Evolutionary conservation across 2,113 vertebrate genomes (phyloP), one percentile per base, ranked within the genome.

Genomic region (Amphiprion percula): DNA sequence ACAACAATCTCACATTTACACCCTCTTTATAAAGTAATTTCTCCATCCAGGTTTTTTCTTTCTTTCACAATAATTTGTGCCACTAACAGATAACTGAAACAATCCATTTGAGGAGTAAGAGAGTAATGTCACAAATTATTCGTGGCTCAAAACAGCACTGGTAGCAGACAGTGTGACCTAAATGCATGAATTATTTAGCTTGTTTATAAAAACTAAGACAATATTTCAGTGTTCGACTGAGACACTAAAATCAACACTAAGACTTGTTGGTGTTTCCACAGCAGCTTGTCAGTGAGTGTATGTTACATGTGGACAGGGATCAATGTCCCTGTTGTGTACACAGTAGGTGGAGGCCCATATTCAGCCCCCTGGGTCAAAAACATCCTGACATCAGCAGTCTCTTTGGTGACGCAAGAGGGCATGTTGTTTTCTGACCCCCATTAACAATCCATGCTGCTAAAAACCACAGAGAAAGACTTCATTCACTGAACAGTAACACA

Each of bases 241-340:
- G 44, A 75, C 54, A 74, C 47, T 56, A 26, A 68, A 82, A 70
- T 15, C 17, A 85, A 23, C 63, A 77, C 23, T 11, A 50, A 68
- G 39, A 19, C 23, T 54, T 61, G 39, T 37, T 26, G 26, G 19
- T 39, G 23, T 28, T 64, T 37, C 23, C 2, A 47, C 17, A 68
- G 49, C 46, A 21, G 19, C 10, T 30, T 68, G 28, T 54, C 47
- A 63, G n/a, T 61, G 39, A 6, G 46, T 59, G 24, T 82, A 30
- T 63, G 63, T 70, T 56, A 15, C 24, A 49, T 74, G 55, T 63
- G 67, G 47, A 78, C 53, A 72, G 80, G 72, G 86, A 79, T 89
- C 84, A 91, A 70, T 88, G 84, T 87, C 65, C 88, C 66, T 2
- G 14, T 56, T 90, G 80, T 89, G 87, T 91, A 90, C 89, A 87